These are phyloP conservation scores for Anadara kagoshimensis DNA, from an alignment of 1,140 invertebrate genomes.

Conservation along the genomic window DNA sequence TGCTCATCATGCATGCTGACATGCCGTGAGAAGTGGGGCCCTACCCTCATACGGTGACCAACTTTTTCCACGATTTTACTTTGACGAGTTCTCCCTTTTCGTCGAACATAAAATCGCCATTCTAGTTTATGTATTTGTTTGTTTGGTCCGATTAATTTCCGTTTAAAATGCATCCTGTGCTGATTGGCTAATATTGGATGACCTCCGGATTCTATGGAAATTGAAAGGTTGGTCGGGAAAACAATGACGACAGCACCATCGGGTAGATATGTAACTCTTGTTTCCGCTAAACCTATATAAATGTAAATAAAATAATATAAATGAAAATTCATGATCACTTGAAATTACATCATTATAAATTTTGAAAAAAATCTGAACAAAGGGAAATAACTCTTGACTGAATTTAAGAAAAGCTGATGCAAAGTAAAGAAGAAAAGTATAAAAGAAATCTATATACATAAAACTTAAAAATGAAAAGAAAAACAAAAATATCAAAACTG, in stretches of 20 bases:
- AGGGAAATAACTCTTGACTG: too few species aligned
- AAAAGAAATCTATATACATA: too few species aligned
- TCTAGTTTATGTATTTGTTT: slow-evolving; percentile 93
- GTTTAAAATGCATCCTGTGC: slow-evolving; percentile 90
- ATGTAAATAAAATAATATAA: too few species aligned
- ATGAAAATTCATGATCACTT: too few species aligned
- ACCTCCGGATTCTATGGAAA: slow-evolving; percentile 79
- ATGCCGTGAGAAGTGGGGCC: slow-evolving; percentile 56
- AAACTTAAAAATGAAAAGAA: too few species aligned
- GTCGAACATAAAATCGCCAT: slow-evolving; percentile 85
- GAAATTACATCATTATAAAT: too few species aligned
- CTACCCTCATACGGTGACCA: slow-evolving; percentile 69
- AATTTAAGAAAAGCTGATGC: too few species aligned
- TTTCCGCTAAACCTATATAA: slow-evolving; percentile 61
- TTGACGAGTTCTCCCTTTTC: slow-evolving; percentile 57
- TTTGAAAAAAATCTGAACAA: too few species aligned
- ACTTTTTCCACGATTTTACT: slow-evolving; percentile 59
- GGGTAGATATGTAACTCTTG: slow-evolving; percentile 71
- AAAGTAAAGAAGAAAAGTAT: too few species aligned
- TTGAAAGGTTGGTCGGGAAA: slow-evolving; percentile 73
- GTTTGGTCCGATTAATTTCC: slow-evolving; percentile 85
- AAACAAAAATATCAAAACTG: too few species aligned
- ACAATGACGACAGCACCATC: slow-evolving; percentile 74
- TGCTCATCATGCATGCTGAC: slow-evolving; percentile 65
- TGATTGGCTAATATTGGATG: slow-evolving; percentile 86